Base-by-base conservation (phyloP, 2,888 invertebrate species). In the Melinaea menophilus region DNA sequence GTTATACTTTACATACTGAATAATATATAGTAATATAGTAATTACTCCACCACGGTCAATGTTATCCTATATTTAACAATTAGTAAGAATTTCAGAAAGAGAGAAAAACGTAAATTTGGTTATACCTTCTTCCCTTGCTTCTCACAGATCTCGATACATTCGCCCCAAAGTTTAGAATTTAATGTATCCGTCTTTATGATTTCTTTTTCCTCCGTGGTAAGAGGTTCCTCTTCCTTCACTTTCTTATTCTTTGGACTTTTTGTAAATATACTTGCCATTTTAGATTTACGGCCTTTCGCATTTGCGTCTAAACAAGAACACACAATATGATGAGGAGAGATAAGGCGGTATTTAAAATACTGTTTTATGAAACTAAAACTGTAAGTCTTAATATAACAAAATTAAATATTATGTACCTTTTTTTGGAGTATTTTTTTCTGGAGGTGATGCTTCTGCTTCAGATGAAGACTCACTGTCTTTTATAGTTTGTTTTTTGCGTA, bases 111-210 rank as follows among this genome's bases (percentile, higher is more conserved):
- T n/a, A 37, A 11, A 48, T 12, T 35, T 55, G 54, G 5, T 13
- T 58, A 56, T 66, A 89, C 90, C 82, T 81, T 85, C 78, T 92
- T 93, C 0, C 94, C 93, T 54, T 89, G 81, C 3, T 76, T 73
- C 0, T 79, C 75, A 46, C 91, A 76, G 3, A 82, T 73, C 13
- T 81, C 78, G 56, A 69, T 79, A 65, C 94, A 95, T 68, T 94
- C 94, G 0, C 87, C 79, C 96, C 96, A 96, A 3, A 94, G 77
- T 74, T 94, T 95, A 45, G 79, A 74, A 77, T 96, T 96, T 2
- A 77, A 69, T 0, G 71, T 72, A 73, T 96, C 96, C 0, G 89
- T 71, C 78, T 86, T 65, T 81, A 91, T 77, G 72, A 73, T 78
- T 72, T 91, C 65, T 62, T 68, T 76, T 74, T 92, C 84, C 71